phyloP scores from a whole-genome alignment of 2,888 invertebrate species.

The Microplitis manilae region DNA sequence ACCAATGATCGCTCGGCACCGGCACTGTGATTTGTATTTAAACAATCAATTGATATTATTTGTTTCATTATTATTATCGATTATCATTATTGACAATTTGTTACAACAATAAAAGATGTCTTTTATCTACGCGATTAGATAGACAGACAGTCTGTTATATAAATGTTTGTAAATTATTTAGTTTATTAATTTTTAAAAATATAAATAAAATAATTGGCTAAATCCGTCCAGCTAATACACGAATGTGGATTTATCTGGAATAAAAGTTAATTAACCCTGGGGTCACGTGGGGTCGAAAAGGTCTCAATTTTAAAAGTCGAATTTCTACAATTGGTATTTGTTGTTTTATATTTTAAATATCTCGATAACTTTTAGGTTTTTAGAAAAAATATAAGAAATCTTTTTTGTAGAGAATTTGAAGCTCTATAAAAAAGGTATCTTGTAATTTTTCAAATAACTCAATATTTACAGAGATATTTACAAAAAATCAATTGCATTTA shows the following conservation, averaged over 20 bases:
- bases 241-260: constrained; percentile 28
- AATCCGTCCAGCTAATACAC: constrained; percentile 48
- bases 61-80: background rate
- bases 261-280: background rate
- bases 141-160: constrained; percentile 21
- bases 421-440: too few species aligned
- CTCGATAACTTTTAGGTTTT: too few species aligned
- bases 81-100: constrained; percentile 11
- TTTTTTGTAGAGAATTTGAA: too few species aligned
- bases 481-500: too few species aligned
- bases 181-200: constrained; percentile 6
- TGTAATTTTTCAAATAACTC: too few species aligned
- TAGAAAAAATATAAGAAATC: too few species aligned
- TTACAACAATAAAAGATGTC: constrained; percentile 28
- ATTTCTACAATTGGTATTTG: too few species aligned
- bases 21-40: constrained; percentile 70
- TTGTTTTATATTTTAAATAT: too few species aligned
- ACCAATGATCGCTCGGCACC: constrained; percentile 90
- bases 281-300: too few species aligned
- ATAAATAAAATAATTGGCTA: constrained; percentile 40
- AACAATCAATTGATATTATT: constrained; percentile 14
- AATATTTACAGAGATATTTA: too few species aligned
- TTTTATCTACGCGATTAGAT: constrained; percentile 29
- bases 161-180: background rate
- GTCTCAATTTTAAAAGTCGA: too few species aligned